Evolutionary conservation across 1,140 invertebrate species (phyloP).

Genomic region (Sweltsa coloradensis): DNA sequence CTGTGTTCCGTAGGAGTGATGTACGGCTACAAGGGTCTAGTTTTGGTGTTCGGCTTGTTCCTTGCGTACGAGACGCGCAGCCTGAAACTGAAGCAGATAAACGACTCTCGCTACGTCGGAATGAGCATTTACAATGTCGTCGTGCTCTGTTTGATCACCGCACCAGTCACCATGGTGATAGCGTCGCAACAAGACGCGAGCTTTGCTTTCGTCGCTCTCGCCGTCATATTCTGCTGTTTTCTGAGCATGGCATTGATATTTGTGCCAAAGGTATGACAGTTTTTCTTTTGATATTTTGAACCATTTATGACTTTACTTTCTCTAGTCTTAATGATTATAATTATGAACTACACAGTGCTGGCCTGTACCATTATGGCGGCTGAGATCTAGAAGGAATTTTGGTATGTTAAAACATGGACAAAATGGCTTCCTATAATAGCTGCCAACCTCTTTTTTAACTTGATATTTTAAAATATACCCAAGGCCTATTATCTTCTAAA

Average conservation of each 20-base stretch:
- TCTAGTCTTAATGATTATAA: no score
- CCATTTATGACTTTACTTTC: neutral
- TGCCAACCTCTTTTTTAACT: no score
- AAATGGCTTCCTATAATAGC: no score
- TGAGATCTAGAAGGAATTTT: neutral
- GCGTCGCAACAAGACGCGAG: slow-evolving; percentile 93
- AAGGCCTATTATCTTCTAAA: no score
- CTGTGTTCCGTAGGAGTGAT: slow-evolving; percentile 60
- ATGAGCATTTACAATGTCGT: slow-evolving; percentile 99
- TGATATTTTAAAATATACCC: no score
- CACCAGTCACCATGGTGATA: slow-evolving; percentile 93
- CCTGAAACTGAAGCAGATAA: slow-evolving; percentile 86
- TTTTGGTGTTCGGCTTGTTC: slow-evolving; percentile 93
- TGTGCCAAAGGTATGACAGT: slow-evolving; percentile 71
- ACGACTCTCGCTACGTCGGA: slow-evolving; percentile 93
- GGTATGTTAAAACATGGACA: no score
- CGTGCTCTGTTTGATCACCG: slow-evolving; percentile 92
- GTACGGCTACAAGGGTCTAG: slow-evolving; percentile 92
- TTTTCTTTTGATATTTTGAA: neutral
- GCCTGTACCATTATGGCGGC: neutral
- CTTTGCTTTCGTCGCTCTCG: slow-evolving; percentile 90
- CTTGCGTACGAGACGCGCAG: slow-evolving; percentile 95
- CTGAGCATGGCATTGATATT: slow-evolving; percentile 95
- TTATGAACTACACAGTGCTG: no score
- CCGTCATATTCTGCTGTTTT: slow-evolving; percentile 94